Percentiles rank a stretch among this genome's conserved stretches.
phyloP scores from a whole-genome alignment of 2,113 vertebrate species.

The Theristicus caerulescens region DNA sequence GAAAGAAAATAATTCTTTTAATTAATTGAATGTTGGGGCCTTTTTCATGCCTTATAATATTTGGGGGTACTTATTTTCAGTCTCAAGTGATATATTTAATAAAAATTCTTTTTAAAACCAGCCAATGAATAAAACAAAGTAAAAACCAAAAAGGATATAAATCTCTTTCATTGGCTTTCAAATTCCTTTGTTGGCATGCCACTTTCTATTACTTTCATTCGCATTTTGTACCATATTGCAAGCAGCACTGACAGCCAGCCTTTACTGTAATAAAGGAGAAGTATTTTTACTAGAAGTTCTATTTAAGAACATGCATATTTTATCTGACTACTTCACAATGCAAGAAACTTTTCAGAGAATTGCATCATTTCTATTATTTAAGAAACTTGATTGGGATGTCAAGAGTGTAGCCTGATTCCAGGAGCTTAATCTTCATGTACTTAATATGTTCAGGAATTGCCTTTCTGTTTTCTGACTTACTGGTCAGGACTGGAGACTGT shows the following conservation, averaged over 20 bases:
- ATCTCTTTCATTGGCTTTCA: conserved; percentile 27
- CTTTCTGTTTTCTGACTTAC: neutral
- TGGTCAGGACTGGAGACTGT: neutral
- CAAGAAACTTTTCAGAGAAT: neutral
- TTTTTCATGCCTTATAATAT: neutral
- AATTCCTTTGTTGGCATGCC: conserved; percentile 33
- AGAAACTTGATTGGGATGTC: neutral
- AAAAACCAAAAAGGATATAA: neutral
- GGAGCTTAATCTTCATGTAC: neutral
- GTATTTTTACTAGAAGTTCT: conserved; percentile 63
- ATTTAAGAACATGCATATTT: conserved; percentile 42
- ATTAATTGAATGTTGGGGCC: neutral
- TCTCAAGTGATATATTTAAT: conserved; percentile 20
- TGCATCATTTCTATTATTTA: neutral
- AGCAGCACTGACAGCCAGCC: conserved; percentile 8
- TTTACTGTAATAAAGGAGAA: conserved; percentile 30
- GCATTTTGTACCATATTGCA: conserved; percentile 43
- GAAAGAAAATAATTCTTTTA: conserved; percentile 15
- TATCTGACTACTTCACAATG: neutral
- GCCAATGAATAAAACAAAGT: neutral
- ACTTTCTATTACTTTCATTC: conserved; percentile 5
- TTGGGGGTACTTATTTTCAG: conserved; percentile 35
- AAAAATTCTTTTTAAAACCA: conserved; percentile 37
- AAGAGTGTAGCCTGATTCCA: neutral
- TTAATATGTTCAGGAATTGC: neutral